Percentiles rank a stretch among this genome's conserved stretches.
Conservation (phyloP, 2,113 vertebrate species). For the Bungarus multicinctus region DNA sequence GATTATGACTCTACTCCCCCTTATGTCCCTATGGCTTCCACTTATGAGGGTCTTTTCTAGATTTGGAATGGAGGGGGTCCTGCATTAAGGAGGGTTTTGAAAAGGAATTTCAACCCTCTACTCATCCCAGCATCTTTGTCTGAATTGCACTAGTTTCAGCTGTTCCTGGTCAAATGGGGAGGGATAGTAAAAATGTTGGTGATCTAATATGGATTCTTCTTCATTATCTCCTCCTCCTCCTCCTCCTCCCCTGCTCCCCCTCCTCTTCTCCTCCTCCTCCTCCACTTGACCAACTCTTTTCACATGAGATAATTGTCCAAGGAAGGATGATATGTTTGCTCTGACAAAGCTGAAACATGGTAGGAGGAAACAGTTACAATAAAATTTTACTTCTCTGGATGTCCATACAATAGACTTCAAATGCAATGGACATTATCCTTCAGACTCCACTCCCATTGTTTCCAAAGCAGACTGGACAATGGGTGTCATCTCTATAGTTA, state of each 20-base stretch:
- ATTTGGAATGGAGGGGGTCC: neutral
- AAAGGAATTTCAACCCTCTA: neutral
- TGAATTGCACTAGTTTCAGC: neutral
- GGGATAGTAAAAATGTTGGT: neutral
- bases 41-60: neutral
- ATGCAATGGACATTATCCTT: neutral
- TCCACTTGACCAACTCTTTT: neutral
- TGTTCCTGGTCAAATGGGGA: neutral
- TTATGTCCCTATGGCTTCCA: neutral
- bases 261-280: neutral
- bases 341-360: neutral
- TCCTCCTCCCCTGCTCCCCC: accelerated
- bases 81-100: neutral
- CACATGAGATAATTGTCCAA: neutral
- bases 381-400: neutral
- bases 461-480: neutral
- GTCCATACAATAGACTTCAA: neutral
- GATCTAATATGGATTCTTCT: neutral
- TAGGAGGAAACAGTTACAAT: neutral
- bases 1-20: neutral
- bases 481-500: neutral
- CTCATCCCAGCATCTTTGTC: neutral
- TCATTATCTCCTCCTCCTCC: accelerated
- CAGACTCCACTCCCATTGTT: neutral
- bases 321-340: neutral